These are phyloP conservation scores for Paramuricea clavata DNA, from an alignment of 92 coral and sea anemone genomes.

Conservation along the genomic window DNA sequence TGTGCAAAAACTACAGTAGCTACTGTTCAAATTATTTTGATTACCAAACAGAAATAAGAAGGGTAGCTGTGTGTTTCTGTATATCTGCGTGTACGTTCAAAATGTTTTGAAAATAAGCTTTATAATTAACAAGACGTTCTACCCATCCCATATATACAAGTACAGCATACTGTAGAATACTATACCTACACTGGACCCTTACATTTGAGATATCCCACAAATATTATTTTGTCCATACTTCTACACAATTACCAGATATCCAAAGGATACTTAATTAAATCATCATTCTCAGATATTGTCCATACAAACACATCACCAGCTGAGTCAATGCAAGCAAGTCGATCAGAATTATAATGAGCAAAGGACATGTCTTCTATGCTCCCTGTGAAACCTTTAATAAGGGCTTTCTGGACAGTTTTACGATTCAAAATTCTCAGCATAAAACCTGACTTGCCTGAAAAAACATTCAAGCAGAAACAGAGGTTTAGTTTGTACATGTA, in stretches of 20 bases:
- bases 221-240: neutral
- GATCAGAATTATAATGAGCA: constrained; percentile 86
- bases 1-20: no score
- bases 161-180: no score
- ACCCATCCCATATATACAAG: no score
- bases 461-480: neutral
- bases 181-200: no score
- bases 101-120: no score
- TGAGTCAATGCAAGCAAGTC: constrained; percentile 91
- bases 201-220: no score
- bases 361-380: constrained; percentile 90
- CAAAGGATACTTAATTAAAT: constrained; percentile 87
- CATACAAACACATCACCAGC: constrained; percentile 96
- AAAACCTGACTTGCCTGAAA: constrained; percentile 88
- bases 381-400: constrained; percentile 93
- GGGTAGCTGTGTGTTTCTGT: no score
- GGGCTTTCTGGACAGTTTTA: constrained; percentile 83
- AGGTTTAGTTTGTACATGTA: neutral
- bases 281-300: constrained; percentile 82
- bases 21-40: no score
- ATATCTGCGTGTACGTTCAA: no score
- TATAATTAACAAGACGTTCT: no score
- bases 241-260: neutral
- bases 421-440: constrained; percentile 89
- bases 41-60: no score